These are phyloP conservation scores for Cryptus viduatorius DNA, from an alignment of 2,888 invertebrate genomes.

Conservation along the genomic window DNA sequence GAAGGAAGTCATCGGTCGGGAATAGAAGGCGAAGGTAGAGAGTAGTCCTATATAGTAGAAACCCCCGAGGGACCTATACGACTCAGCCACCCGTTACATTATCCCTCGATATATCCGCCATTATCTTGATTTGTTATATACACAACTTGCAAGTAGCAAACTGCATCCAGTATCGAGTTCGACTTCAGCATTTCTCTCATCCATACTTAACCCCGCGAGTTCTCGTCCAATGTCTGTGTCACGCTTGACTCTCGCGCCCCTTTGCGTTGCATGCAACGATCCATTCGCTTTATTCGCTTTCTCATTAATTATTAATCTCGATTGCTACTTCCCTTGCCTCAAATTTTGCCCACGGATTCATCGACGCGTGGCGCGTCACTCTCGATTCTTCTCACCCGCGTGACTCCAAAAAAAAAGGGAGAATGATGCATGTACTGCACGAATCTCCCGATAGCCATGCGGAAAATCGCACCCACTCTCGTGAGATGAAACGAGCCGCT, in stretches of 20 bases:
- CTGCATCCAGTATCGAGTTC: not conserved
- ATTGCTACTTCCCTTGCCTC: slow-evolving; percentile 10
- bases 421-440: not conserved
- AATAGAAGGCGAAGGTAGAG: slow-evolving; percentile 5
- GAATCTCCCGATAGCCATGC: slow-evolving; percentile 16
- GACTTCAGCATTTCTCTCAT: slow-evolving; percentile 7
- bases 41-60: slow-evolving; percentile 75
- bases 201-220: not conserved
- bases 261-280: not conserved
- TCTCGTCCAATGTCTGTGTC: not conserved
- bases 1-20: not conserved
- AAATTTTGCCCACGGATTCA: not conserved
- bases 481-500: slow-evolving; percentile 36
- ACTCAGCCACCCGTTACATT: slow-evolving; percentile 81
- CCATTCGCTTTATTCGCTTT: slow-evolving; percentile 1
- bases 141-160: slow-evolving; percentile 12
- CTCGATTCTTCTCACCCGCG: slow-evolving; percentile 38
- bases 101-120: slow-evolving; percentile 82
- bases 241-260: not conserved
- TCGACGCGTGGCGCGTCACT: slow-evolving; percentile 43
- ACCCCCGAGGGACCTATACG: slow-evolving; percentile 78
- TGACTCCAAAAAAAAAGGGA: not conserved
- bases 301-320: slow-evolving; percentile 56
- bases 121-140: slow-evolving; percentile 83
- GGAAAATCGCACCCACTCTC: slow-evolving; percentile 51